phyloP scores from a whole-genome alignment of 1,140 invertebrate species.

The Rhynchophorus ferrugineus region DNA sequence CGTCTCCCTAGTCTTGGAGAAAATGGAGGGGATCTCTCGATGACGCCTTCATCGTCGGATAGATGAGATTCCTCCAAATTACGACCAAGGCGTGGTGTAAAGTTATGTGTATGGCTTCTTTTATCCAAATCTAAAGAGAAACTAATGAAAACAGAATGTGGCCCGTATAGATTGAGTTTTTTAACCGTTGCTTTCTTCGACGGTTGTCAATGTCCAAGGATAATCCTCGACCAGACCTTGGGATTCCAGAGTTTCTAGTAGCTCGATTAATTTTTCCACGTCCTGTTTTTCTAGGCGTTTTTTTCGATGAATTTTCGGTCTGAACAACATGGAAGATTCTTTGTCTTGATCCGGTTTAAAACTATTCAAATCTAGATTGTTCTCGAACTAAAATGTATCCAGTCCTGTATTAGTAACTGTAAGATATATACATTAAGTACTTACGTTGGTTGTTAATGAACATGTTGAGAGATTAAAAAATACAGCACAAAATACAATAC shows the following conservation, averaged over 20 bases:
- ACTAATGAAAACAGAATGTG: neutral
- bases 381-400: neutral
- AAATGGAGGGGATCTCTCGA: conserved; percentile 22
- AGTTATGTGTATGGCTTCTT: conserved; percentile 20
- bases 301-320: conserved; percentile 10
- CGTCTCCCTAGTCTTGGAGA: conserved; percentile 25
- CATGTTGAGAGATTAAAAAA: conserved; percentile 1
- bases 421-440: conserved; percentile 1
- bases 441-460: conserved; percentile 8
- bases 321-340: conserved; percentile 15
- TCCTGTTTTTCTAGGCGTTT: conserved; percentile 7
- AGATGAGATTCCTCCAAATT: conserved; percentile 12
- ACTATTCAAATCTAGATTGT: conserved; percentile 2
- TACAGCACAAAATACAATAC: conserved; percentile 1
- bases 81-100: conserved; percentile 24
- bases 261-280: conserved; percentile 9
- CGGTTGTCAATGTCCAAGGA: conserved; percentile 20
- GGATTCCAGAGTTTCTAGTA: conserved; percentile 17
- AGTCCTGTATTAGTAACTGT: too few relatives aligned
- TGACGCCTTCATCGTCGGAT: conserved; percentile 14
- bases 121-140: conserved; percentile 12
- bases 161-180: neutral
- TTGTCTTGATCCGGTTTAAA: neutral
- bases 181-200: conserved; percentile 12
- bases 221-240: conserved; percentile 22